phyloP scores from a whole-genome alignment of 2,797 vertebrate genomes.

The Coranthus polyacanthus region DNA sequence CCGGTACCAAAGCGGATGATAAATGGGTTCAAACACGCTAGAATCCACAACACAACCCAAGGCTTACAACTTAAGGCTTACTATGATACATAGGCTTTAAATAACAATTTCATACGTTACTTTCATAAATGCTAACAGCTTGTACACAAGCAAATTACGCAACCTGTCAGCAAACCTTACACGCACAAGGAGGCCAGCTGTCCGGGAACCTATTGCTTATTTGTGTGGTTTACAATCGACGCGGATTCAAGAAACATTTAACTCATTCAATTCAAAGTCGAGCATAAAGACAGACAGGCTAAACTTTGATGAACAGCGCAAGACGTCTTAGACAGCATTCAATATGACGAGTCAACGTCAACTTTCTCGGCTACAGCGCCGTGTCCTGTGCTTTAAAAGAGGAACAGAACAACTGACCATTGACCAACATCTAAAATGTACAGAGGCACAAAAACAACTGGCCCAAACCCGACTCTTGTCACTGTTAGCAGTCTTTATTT shows the following conservation, averaged over 20 bases:
- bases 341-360: constrained; percentile 1
- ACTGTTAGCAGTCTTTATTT: constrained; percentile 14
- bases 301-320: background rate
- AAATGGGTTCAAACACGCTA: background rate
- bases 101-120: constrained; percentile 20
- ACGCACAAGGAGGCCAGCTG: constrained; percentile 35
- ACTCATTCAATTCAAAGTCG: background rate
- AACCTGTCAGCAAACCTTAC: constrained; percentile 54
- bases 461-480: background rate
- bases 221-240: constrained; percentile 38
- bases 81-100: constrained; percentile 2
- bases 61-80: background rate
- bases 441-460: background rate
- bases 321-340: constrained; percentile 9
- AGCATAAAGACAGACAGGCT: background rate
- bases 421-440: constrained; percentile 1
- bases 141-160: constrained; percentile 61
- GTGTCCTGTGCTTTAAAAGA: constrained; percentile 4
- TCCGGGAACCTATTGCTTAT: constrained; percentile 16
- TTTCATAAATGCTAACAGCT: constrained; percentile 20
- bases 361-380: constrained; percentile 6
- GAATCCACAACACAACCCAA: constrained; percentile 10
- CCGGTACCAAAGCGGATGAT: constrained; percentile 3
- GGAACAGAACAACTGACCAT: constrained; percentile 1
- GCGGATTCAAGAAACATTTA: constrained; percentile 5